phyloP scores from a whole-genome alignment of 2,113 vertebrate genomes.

The Coracopsis vasa region DNA sequence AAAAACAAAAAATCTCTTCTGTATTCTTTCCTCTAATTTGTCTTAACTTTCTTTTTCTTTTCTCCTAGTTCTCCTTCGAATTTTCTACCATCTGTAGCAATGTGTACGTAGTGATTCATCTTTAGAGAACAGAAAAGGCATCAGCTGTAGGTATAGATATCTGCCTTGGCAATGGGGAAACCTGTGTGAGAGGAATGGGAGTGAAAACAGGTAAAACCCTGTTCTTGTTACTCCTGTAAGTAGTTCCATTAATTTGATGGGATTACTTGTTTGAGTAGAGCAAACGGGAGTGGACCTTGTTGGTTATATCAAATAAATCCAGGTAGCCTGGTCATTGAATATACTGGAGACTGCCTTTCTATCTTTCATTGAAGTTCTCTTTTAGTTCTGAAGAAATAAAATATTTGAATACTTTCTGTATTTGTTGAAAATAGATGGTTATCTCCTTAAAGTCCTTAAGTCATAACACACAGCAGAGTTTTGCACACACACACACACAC shows the following conservation, averaged over 20 bases:
- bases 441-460: neutral
- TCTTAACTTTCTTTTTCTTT: constrained; percentile 74
- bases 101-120: constrained; percentile 67
- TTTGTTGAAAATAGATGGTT: neutral
- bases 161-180: constrained; percentile 58
- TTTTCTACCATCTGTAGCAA: constrained; percentile 71
- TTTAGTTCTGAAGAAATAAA: neutral
- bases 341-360: neutral
- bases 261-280: neutral
- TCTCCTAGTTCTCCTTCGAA: constrained; percentile 79
- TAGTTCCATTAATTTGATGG: neutral
- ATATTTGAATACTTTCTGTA: accelerated
- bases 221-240: neutral
- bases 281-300: neutral
- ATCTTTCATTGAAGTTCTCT: neutral
- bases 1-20: neutral
- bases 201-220: constrained; percentile 11
- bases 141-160: constrained; percentile 71
- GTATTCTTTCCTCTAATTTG: constrained; percentile 48
- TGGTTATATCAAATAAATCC: neutral
- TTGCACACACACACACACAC: neutral
- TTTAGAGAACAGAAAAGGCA: constrained; percentile 71
- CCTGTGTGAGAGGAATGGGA: neutral
- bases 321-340: neutral
- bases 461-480: neutral